Evolutionary conservation across 2,888 invertebrate species (phyloP).

Genomic region (Creontiades dilutus): DNA sequence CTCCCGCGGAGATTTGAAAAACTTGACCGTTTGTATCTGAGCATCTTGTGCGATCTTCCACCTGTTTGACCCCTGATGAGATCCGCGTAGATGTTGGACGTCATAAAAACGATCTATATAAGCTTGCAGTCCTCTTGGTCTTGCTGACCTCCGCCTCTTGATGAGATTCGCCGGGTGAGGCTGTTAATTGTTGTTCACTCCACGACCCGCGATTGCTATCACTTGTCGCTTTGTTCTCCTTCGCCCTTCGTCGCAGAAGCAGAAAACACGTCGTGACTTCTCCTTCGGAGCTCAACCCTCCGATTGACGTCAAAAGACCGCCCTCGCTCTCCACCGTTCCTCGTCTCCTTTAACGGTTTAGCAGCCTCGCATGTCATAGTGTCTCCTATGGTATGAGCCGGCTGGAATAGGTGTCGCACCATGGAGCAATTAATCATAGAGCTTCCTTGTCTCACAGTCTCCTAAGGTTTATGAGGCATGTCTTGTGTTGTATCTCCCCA

Average conservation of each 20-base stretch:
- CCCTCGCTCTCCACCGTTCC: not conserved
- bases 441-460: not conserved
- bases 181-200: conserved; percentile 2
- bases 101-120: too few species aligned
- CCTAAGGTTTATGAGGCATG: not conserved
- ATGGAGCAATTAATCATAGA: not conserved
- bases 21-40: too few species aligned
- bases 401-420: not conserved
- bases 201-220: conserved; percentile 5
- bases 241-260: conserved; percentile 14
- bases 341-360: conserved; percentile 33
- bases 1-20: too few species aligned
- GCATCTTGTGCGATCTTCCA: too few species aligned
- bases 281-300: not conserved
- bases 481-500: not conserved
- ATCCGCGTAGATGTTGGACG: too few species aligned
- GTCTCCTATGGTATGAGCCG: conserved; percentile 5
- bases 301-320: conserved; percentile 31
- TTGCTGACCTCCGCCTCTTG: not conserved
- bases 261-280: conserved; percentile 5
- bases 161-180: not conserved
- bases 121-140: not conserved
- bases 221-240: not conserved
- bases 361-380: conserved; percentile 10
- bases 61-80: too few species aligned